A percentile compares a stretch with the other conserved stretches of the same genome.
phyloP scores from a whole-genome alignment of 2,797 vertebrate species.

The Valencia hispanica region DNA sequence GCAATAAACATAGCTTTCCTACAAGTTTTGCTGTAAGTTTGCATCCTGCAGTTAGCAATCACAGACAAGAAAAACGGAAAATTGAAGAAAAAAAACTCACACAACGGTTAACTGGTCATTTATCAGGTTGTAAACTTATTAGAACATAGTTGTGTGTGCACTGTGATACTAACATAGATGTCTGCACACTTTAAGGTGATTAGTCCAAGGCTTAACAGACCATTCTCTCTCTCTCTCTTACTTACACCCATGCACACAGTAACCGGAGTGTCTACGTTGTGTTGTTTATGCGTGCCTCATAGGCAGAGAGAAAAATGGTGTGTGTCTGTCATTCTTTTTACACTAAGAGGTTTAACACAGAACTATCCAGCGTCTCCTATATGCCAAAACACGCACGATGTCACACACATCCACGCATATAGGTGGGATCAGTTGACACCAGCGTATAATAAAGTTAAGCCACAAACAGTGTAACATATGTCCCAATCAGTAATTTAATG shows the following conservation, averaged over 20 bases:
- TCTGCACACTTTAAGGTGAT: too few relatives aligned
- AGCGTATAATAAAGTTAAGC: neutral
- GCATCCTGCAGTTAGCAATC: too few relatives aligned
- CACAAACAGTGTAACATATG: neutral
- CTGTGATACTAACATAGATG: too few relatives aligned
- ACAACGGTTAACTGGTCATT: too few relatives aligned
- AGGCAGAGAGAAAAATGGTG: neutral
- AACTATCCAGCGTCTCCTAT: conserved; percentile 20
- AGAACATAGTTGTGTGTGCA: too few relatives aligned
- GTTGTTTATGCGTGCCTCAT: conserved; percentile 5
- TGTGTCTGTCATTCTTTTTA: conserved; percentile 55
- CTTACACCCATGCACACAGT: neutral
- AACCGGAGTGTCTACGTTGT: neutral
- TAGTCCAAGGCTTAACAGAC: too few relatives aligned
- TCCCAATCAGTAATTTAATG: neutral
- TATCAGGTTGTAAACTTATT: too few relatives aligned
- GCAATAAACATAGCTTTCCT: too few relatives aligned
- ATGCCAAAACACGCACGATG: neutral
- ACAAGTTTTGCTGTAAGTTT: too few relatives aligned
- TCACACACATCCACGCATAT: neutral
- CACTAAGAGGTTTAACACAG: conserved; percentile 46
- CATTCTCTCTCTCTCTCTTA: too few relatives aligned
- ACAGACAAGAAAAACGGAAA: too few relatives aligned
- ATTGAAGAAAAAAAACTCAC: too few relatives aligned
- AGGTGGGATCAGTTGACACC: neutral